Evolutionary conservation across 2,888 invertebrate species (phyloP).

Genomic region (Odontothrips loti): DNA sequence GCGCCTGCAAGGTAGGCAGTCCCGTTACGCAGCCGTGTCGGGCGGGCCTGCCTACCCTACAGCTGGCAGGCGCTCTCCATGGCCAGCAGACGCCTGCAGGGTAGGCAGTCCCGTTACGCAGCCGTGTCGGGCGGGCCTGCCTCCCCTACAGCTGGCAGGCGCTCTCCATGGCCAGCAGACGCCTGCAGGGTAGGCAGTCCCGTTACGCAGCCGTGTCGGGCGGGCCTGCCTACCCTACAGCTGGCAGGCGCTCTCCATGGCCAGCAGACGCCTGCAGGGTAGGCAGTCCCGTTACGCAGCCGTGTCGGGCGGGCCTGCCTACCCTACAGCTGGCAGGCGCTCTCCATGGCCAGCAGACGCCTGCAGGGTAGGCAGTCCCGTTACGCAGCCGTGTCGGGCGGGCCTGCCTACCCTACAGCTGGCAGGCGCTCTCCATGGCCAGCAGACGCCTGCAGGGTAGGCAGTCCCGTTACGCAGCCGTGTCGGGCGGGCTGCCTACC

Average conservation of each 20-base stretch:
- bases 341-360: not conserved
- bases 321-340: not conserved
- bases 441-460: not conserved
- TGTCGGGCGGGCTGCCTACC: not conserved
- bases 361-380: not conserved
- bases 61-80: not conserved
- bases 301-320: not conserved
- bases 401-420: not conserved
- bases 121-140: not conserved
- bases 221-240: not conserved
- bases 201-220: not conserved
- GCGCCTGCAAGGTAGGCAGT: not conserved
- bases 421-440: not conserved
- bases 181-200: not conserved
- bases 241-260: not conserved
- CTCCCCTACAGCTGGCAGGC: not conserved
- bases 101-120: not conserved
- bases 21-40: not conserved
- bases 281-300: not conserved
- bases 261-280: not conserved
- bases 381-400: not conserved
- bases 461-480: not conserved
- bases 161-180: not conserved
- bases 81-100: not conserved
- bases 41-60: not conserved